A percentile compares a stretch with the other conserved stretches of the same genome.
phyloP scores from a whole-genome alignment of 2,113 vertebrate species.

The Saccopteryx bilineata region DNA sequence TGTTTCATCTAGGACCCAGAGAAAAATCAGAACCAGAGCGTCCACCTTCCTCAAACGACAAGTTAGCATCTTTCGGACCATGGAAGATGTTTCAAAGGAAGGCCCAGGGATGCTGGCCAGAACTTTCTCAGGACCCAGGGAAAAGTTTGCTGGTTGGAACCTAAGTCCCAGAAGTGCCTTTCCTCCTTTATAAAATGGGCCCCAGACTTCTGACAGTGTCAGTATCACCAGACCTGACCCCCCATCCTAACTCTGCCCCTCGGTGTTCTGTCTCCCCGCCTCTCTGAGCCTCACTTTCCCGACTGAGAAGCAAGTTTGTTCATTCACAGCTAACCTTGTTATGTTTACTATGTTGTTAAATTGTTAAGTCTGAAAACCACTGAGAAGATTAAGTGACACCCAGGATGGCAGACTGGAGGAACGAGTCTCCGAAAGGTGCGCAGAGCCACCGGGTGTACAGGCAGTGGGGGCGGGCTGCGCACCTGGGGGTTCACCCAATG shows the following conservation, averaged over 20 bases:
- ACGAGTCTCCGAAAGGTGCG: neutral
- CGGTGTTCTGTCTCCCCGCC: neutral
- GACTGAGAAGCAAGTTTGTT: neutral
- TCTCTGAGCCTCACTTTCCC: neutral
- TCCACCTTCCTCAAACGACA: neutral
- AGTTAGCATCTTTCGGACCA: neutral
- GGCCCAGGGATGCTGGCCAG: neutral
- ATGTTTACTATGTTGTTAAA: neutral
- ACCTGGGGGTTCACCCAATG: fast-evolving
- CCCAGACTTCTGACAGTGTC: neutral
- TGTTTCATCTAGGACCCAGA: neutral
- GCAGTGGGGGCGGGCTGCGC: too few species aligned
- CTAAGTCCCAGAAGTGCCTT: neutral
- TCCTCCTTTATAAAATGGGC: neutral
- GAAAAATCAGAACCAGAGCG: neutral
- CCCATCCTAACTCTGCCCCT: neutral
- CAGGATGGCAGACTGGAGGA: neutral
- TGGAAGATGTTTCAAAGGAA: neutral
- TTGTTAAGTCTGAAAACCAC: neutral
- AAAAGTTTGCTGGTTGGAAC: neutral
- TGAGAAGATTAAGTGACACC: neutral
- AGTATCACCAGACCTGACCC: neutral
- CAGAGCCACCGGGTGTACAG: neutral
- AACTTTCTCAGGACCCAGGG: neutral
- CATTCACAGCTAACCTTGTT: neutral